Evolutionary conservation across 2,113 vertebrate species (phyloP).

Genomic region (Ceyx cyanopectus): DNA sequence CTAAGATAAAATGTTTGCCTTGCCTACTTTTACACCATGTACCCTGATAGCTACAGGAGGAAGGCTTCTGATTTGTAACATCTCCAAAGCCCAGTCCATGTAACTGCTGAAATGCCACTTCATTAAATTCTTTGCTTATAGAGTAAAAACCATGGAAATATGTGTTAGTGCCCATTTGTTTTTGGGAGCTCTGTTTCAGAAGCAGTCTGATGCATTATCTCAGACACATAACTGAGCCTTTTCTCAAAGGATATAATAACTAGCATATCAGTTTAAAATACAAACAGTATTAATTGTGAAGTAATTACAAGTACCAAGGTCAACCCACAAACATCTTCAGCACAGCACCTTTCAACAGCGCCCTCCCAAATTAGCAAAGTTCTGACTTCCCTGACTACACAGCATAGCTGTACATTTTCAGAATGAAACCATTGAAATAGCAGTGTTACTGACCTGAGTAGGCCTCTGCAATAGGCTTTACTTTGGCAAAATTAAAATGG

Average conservation of each 20-base stretch:
- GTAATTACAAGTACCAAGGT: not conserved
- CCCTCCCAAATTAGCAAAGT: not conserved
- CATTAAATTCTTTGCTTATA: not conserved
- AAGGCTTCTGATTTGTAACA: not conserved
- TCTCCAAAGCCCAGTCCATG: not conserved
- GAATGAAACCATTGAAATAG: not conserved
- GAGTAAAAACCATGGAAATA: not conserved
- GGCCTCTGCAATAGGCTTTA: not conserved
- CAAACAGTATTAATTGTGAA: not conserved
- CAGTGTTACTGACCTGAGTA: not conserved
- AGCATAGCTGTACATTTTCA: fast-evolving
- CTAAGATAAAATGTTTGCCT: not conserved
- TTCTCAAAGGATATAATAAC: not conserved
- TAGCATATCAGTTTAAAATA: not conserved
- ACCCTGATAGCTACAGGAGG: not conserved
- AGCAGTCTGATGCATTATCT: not conserved
- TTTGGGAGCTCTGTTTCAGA: not conserved
- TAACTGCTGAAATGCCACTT: not conserved
- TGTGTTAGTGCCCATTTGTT: not conserved
- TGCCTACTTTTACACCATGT: not conserved
- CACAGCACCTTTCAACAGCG: not conserved
- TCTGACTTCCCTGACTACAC: not conserved
- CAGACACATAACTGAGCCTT: not conserved
- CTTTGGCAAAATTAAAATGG: not conserved
- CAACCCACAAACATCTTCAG: not conserved